These are phyloP conservation scores for Drosophila virilis DNA, from an alignment of 1,140 invertebrate species.

Conservation along the genomic window DNA sequence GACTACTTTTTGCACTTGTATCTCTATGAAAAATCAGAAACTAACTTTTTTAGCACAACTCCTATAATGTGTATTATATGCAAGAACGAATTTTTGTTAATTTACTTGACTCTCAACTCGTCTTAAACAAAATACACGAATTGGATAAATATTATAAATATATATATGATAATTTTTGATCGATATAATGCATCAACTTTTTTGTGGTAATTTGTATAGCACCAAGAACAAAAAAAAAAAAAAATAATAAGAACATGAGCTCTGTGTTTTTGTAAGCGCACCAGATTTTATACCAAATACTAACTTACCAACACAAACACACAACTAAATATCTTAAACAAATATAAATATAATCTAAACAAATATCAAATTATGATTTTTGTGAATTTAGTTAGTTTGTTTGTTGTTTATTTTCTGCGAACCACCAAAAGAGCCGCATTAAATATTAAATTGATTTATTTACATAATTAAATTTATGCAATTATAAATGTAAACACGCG, in stretches of 20 bases:
- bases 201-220: constrained; percentile 84
- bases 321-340: constrained; percentile 24
- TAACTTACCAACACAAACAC: constrained; percentile 16
- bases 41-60: constrained; percentile 69
- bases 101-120: constrained; percentile 54
- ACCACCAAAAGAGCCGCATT: constrained; percentile 44
- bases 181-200: constrained; percentile 75
- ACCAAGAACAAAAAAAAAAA: constrained; percentile 41
- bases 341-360: constrained; percentile 51
- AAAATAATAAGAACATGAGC: constrained; percentile 47
- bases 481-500: constrained; percentile 75
- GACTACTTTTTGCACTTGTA: constrained; percentile 80
- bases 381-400: constrained; percentile 59
- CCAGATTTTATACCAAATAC: constrained; percentile 37
- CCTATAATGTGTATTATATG: constrained; percentile 73
- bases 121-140: constrained; percentile 44
- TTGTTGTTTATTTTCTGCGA: constrained; percentile 37
- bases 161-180: constrained; percentile 60
- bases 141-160: constrained; percentile 59
- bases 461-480: constrained; percentile 80
- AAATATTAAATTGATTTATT: constrained; percentile 79
- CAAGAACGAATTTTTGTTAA: constrained; percentile 60
- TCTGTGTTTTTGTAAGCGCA: constrained; percentile 73
- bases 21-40: constrained; percentile 57
- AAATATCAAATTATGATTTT: constrained; percentile 48